Evolutionary conservation across 2,797 vertebrate species (phyloP), one percentile per base, ranked within the genome.

Genomic region (Aselliscus stoliczkanus): DNA sequence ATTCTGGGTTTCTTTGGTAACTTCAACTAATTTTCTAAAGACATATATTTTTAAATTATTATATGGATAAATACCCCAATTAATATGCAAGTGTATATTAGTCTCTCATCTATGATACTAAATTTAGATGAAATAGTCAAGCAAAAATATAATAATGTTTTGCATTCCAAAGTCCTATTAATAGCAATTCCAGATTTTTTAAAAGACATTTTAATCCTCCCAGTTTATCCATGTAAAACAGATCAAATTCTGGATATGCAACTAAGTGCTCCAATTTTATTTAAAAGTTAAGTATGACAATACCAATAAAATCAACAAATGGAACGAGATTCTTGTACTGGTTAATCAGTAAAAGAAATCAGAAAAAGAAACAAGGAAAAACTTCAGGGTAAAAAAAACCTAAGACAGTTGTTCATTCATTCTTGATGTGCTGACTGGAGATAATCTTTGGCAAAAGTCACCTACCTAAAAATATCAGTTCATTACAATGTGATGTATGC

Each of bases 171-270:
- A 97, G 54, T 92, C 93, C 86, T 90, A 94, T 50, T 86, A 86
- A 81, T 60, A 95, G 56, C 27, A 95, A 90, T 64, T 88, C 18
- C 64, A 95, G n/a, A 52, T 80, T 95, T 96, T 89, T 69, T 42
- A 42, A 50, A 95, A 96, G 84, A 34, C 31, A 81, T 95, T 88
- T 97, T 96, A 95, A 96, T 82, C 69, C 31, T 96, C 88, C 34
- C 29, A 83, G 64, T 54, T 97, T 90, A 93, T 64, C 42, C 62
- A 93, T 34, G 47, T 75, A 92, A 92, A 20, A 84, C 1, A 86
- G 47, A 69, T 60, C 50, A 70, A 94, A 93, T 60, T 93, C 27
- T 86, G 62, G 44, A 65, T 96, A 94, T 69, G 88, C 86, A 90
- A 81, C 37, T 27, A 96, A 94, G 37, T 34, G 54, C 47, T 96